Evolutionary conservation across 2,113 vertebrate genomes (phyloP).

Genomic region (Pterocles gutturalis): DNA sequence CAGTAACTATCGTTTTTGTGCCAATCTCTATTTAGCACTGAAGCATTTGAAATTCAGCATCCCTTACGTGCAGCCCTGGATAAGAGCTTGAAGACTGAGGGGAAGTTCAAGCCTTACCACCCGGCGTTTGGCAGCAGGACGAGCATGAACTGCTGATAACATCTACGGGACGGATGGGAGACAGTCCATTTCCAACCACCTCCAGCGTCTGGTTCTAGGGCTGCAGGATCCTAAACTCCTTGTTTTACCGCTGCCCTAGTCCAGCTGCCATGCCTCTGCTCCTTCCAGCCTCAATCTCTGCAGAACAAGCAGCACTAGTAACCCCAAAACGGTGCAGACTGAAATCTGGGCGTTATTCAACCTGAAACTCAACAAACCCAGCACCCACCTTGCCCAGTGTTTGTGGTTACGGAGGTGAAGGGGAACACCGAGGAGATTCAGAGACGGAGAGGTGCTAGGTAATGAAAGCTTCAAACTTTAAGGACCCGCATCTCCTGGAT

Average conservation of each 20-base stretch:
- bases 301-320: neutral
- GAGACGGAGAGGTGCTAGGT: neutral
- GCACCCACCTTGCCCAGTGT: rapidly evolving
- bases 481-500: neutral
- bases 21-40: neutral
- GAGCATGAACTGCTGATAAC: neutral
- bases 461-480: neutral
- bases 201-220: neutral
- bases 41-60: neutral
- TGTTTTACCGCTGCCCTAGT: neutral
- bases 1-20: neutral
- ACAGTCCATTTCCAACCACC: neutral
- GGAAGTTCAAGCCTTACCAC: neutral
- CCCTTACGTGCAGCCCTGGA: neutral
- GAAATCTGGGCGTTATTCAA: neutral
- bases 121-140: neutral
- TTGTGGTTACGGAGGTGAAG: neutral
- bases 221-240: neutral
- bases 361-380: neutral
- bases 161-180: neutral
- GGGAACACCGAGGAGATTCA: neutral
- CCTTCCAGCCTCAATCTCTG: neutral
- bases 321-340: neutral
- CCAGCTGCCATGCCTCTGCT: neutral
- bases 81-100: neutral